Evolutionary conservation across 2,797 vertebrate genomes (phyloP).

Genomic region (Enoplosus armatus): DNA sequence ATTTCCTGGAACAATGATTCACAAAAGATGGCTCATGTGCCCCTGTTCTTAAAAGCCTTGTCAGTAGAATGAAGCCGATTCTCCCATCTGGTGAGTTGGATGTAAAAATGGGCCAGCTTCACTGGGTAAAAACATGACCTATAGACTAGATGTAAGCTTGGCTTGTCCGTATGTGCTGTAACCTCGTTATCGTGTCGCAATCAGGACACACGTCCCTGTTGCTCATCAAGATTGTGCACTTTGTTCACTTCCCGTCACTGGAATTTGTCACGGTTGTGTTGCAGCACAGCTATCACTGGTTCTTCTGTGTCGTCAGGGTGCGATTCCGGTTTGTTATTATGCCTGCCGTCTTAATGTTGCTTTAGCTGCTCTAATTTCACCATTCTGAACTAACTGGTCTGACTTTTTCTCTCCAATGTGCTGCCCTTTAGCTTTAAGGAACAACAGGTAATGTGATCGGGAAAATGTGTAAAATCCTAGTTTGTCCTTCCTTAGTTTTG

Average conservation of each 20-base stretch:
- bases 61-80: background rate
- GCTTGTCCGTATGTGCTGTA: background rate
- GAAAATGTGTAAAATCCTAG: background rate
- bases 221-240: background rate
- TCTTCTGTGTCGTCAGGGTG: background rate
- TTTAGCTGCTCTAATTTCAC: conserved; percentile 21
- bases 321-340: background rate
- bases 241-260: background rate
- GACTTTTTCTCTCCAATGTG: conserved; percentile 85
- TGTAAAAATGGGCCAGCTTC: background rate
- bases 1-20: conserved; percentile 22
- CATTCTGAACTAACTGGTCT: conserved; percentile 64
- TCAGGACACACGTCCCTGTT: background rate
- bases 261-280: background rate
- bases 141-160: too few relatives aligned
- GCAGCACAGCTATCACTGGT: background rate
- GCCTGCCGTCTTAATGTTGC: background rate
- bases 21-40: background rate
- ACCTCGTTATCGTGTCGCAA: background rate
- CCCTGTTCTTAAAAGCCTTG: background rate
- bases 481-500: too few relatives aligned
- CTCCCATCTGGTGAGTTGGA: background rate
- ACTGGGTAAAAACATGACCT: too few relatives aligned
- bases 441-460: conserved; percentile 82
- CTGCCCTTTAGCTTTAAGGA: conserved; percentile 91